phyloP scores from a whole-genome alignment of 2,113 vertebrate genomes.

The Hippopotamus amphibius region DNA sequence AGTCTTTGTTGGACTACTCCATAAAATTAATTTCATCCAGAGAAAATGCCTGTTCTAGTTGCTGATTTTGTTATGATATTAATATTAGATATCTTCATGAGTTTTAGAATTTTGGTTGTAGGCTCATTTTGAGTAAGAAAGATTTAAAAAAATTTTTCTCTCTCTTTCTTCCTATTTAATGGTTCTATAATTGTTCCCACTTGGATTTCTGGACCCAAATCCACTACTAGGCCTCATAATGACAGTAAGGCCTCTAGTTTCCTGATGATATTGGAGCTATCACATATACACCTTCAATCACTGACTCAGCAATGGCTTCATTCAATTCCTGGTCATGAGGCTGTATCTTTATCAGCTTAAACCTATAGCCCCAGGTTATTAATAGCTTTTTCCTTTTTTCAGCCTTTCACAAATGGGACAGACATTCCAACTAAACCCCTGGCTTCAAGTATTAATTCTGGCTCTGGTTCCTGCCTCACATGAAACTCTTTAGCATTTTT shows the following conservation, averaged over 20 bases:
- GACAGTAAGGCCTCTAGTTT: constrained; percentile 47
- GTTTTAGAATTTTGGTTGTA: constrained; percentile 54
- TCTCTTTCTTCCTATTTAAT: constrained; percentile 55
- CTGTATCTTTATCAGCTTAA: constrained; percentile 54
- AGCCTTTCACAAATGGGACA: constrained; percentile 54
- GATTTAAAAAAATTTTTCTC: not conserved
- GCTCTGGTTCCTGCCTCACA: constrained; percentile 28
- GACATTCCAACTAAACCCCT: not conserved
- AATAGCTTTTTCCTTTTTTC: not conserved
- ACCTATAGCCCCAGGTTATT: not conserved
- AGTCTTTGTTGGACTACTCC: constrained; percentile 76
- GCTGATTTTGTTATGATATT: constrained; percentile 53
- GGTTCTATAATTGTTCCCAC: constrained; percentile 31
- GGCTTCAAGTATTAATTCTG: not conserved
- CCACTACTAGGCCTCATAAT: not conserved
- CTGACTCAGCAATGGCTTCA: not conserved
- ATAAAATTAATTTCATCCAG: constrained; percentile 77
- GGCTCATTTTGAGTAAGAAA: constrained; percentile 36
- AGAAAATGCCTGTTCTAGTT: constrained; percentile 67
- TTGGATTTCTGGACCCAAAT: not conserved
- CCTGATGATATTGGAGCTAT: constrained; percentile 13
- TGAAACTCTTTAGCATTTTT: constrained; percentile 1
- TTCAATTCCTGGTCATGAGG: constrained; percentile 36
- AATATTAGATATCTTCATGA: constrained; percentile 61
- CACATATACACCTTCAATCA: not conserved